Percentiles rank a stretch among this genome's conserved stretches.
These are phyloP conservation scores for Craterocephalus amniculus DNA, from an alignment of 2,797 vertebrate species.

Conservation along the genomic window DNA sequence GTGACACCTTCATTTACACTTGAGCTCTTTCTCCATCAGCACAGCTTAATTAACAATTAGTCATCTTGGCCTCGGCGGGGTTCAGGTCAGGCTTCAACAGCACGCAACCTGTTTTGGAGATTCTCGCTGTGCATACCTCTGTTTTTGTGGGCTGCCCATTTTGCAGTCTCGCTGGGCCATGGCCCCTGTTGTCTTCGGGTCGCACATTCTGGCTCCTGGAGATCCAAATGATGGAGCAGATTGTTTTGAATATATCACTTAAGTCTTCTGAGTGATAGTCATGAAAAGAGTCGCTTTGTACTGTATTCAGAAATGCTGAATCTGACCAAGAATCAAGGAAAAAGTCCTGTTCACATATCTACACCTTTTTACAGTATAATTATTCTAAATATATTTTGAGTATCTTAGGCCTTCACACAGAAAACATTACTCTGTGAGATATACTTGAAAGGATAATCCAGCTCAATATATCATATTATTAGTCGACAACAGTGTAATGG, in stretches of 20 bases:
- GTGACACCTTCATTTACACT: constrained; percentile 77
- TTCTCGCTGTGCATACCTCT: constrained; percentile 44
- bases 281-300: not conserved
- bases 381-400: constrained; percentile 15
- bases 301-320: constrained; percentile 6
- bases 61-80: constrained; percentile 52
- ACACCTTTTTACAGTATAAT: constrained; percentile 4
- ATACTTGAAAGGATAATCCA: constrained; percentile 26
- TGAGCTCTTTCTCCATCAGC: constrained; percentile 70
- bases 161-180: constrained; percentile 11
- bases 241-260: not conserved
- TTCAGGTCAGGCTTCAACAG: constrained; percentile 60
- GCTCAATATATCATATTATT: constrained; percentile 10
- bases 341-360: constrained; percentile 7
- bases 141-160: constrained; percentile 19
- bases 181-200: not conserved
- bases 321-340: constrained; percentile 17
- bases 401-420: constrained; percentile 10
- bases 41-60: constrained; percentile 76
- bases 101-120: constrained; percentile 43
- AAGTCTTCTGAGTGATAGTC: not conserved
- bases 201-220: constrained; percentile 5
- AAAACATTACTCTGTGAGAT: constrained; percentile 22
- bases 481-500: constrained; percentile 4
- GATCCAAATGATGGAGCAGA: constrained; percentile 8